Conservation (phyloP, 2,888 invertebrate species). For the Volucella bombylans region DNA sequence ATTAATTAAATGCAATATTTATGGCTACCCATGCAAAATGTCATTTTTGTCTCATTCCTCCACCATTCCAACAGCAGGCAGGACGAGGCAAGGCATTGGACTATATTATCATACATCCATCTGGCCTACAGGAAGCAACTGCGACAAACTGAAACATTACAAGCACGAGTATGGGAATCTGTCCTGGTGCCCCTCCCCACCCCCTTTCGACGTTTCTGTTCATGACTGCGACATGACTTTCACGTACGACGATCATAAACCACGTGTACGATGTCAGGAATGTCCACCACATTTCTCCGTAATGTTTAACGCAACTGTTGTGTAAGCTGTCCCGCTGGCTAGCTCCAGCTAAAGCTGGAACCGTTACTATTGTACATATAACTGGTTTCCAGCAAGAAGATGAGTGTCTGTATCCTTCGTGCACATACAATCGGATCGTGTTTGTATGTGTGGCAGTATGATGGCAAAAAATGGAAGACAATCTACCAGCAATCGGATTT, state of each 20-base stretch:
- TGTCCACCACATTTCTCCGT: slow-evolving; percentile 66
- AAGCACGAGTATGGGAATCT: slow-evolving; percentile 5
- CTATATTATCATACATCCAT: not conserved
- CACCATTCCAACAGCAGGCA: slow-evolving; percentile 18
- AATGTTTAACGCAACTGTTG: slow-evolving; percentile 66
- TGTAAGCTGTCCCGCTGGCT: slow-evolving; percentile 35
- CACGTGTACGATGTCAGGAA: slow-evolving; percentile 72
- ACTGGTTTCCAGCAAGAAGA: slow-evolving; percentile 23
- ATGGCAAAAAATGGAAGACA: slow-evolving; percentile 56
- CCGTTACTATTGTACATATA: too few species aligned
- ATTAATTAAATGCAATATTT: slow-evolving; percentile 74
- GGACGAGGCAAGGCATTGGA: too few species aligned
- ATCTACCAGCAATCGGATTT: slow-evolving; percentile 67
- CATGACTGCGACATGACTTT: slow-evolving; percentile 71
- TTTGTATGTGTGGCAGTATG: slow-evolving; percentile 1
- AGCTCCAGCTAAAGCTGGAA: not conserved
- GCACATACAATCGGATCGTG: slow-evolving; percentile 20
- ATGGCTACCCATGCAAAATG: slow-evolving; percentile 72
- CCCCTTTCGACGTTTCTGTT: slow-evolving; percentile 31
- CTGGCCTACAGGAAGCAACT: slow-evolving; percentile 65
- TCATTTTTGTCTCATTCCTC: slow-evolving; percentile 58
- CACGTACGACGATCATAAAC: slow-evolving; percentile 72
- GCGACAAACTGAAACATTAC: slow-evolving; percentile 72
- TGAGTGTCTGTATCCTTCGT: slow-evolving; percentile 10
- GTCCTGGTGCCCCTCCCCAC: slow-evolving; percentile 37